Conservation (phyloP, 2,113 vertebrate genomes). For the Chunga burmeisteri region DNA sequence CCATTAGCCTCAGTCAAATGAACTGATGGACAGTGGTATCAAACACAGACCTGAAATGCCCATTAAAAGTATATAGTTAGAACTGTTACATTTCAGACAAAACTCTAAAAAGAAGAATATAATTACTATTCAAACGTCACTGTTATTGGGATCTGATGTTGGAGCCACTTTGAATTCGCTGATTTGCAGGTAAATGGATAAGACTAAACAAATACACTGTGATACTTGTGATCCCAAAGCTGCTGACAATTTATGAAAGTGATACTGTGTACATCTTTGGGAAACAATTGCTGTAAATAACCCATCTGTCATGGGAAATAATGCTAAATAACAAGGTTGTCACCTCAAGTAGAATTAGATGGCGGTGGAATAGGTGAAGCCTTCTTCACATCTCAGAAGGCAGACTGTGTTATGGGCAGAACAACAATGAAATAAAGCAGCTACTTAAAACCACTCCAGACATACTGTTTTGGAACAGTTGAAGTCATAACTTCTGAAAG, state of each 20-base stretch:
- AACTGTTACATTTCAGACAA: background rate
- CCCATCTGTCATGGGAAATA: background rate
- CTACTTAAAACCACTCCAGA: background rate
- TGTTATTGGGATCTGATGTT: background rate
- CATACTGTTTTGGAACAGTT: background rate
- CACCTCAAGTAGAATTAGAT: background rate
- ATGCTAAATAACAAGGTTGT: background rate
- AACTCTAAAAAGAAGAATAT: background rate
- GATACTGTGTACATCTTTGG: background rate
- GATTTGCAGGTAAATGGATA: background rate
- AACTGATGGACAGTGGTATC: background rate
- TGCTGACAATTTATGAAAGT: background rate
- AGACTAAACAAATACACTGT: background rate
- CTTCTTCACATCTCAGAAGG: background rate
- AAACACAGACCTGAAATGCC: background rate
- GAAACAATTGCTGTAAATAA: conserved; percentile 15
- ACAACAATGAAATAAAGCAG: background rate
- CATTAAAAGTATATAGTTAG: background rate
- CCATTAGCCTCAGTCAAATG: background rate
- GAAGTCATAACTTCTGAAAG: background rate
- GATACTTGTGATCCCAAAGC: background rate
- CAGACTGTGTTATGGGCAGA: background rate
- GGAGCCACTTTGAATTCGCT: background rate
- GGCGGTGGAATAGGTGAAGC: background rate
- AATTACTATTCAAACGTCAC: background rate